Base-by-base conservation (phyloP, 2,113 vertebrate genomes). In the Rallus limicola region DNA sequence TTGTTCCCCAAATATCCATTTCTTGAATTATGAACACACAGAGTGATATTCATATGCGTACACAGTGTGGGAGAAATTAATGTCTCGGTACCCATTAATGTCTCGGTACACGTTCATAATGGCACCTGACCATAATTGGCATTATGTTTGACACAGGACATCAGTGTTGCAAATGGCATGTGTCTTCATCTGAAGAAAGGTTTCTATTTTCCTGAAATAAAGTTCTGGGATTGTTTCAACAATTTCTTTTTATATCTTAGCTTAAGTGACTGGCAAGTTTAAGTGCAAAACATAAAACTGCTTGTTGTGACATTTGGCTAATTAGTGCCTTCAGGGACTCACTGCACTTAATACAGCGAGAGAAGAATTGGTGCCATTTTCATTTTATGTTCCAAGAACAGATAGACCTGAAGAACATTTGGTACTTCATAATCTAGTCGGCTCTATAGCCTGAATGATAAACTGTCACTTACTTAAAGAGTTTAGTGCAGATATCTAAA, bases 301-400 rank as follows among this genome's bases (percentile, higher is more conserved):
- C 40, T 67, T 89, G 38, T 88, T 89, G 86, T 93, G 93, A 90
- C 95, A 91, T 96, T 95, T 96, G 56, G 55, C 33, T 97, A 95
- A 96, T 93, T 91, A 95, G 74, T 4, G 3, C 67, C 91, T 90
- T 78, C 56, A 62, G 84, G 93, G 90, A 81, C 56, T 89, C 36
- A 42, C 60, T 86, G 63, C 44, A 48, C 59, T 84, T 83, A 84
- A 69, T 81, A 78, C 12, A 64, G 78, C 6, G 6, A 81, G 52
- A 83, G 46, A 77, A 82, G 74, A 69, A 69, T 13, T 67, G 34
- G 33, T 95, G 90, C 44, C 59, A 76, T 93, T 97, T 96, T 87
- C 74, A 74, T 90, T 96, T 96, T 94, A 95, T 15, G 1, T 96
- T 94, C 67, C 59, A 80, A 80, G 77, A 85, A 36, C n/a, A 85